Evolutionary conservation across 2,888 invertebrate genomes (phyloP).

Genomic region (Gnatocerus cornutus): DNA sequence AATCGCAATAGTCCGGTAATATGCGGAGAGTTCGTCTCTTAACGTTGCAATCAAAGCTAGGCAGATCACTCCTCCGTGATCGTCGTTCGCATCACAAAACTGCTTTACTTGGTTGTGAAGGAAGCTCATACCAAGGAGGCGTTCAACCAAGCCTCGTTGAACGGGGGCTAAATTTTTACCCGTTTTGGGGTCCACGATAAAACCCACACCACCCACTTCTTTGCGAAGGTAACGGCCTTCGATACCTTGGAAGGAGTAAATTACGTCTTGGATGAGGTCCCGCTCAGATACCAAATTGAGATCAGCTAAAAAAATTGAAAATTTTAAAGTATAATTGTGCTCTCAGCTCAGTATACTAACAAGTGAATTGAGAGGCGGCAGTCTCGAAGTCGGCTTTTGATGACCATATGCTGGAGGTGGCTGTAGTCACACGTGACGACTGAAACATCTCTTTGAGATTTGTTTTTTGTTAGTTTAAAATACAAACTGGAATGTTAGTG

Average conservation of each 20-base stretch:
- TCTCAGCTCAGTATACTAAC: slow-evolving; percentile 7
- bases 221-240: slow-evolving; percentile 83
- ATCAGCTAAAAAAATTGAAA: slow-evolving; percentile 36
- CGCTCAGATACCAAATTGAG: slow-evolving; percentile 54
- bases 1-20: slow-evolving; percentile 90
- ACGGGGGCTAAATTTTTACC: slow-evolving; percentile 72
- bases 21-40: slow-evolving; percentile 88
- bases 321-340: not conserved
- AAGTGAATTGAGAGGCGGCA: slow-evolving; percentile 5
- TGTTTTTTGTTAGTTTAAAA: not conserved
- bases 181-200: slow-evolving; percentile 75
- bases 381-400: slow-evolving; percentile 25
- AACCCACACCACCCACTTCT: slow-evolving; percentile 77
- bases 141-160: slow-evolving; percentile 78
- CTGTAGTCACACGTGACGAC: slow-evolving; percentile 19
- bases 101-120: slow-evolving; percentile 85
- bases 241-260: slow-evolving; percentile 92
- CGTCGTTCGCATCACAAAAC: slow-evolving; percentile 83
- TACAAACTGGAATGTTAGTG: slow-evolving; percentile 32
- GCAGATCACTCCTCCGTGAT: slow-evolving; percentile 81
- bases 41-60: slow-evolving; percentile 91
- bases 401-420: slow-evolving; percentile 27
- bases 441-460: slow-evolving; percentile 11
- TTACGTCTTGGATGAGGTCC: slow-evolving; percentile 82
- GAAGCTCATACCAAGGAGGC: slow-evolving; percentile 89